phyloP scores from a whole-genome alignment of 2,888 invertebrate genomes.

The Muscina levida region DNA sequence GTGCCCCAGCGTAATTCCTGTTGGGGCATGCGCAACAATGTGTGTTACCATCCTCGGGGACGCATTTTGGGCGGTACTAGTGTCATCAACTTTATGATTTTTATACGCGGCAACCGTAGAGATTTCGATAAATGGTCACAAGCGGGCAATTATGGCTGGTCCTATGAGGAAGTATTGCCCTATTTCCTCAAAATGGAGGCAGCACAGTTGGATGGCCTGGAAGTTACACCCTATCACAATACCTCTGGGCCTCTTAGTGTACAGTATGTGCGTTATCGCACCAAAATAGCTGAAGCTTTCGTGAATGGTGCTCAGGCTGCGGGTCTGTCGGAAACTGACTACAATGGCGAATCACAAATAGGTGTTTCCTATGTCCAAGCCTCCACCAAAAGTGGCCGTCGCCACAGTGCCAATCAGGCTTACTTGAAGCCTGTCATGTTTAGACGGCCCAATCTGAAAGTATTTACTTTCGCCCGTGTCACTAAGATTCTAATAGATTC shows the following conservation, averaged over 20 bases:
- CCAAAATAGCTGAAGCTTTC: constrained; percentile 81
- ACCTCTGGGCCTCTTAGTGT: constrained; percentile 82
- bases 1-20: constrained; percentile 83
- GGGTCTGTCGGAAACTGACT: constrained; percentile 85
- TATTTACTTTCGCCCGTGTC: constrained; percentile 83
- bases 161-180: constrained; percentile 82
- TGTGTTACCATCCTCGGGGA: constrained; percentile 80
- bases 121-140: constrained; percentile 86
- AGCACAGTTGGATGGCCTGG: constrained; percentile 80
- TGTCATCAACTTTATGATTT: constrained; percentile 84
- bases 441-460: constrained; percentile 83
- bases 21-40: constrained; percentile 78
- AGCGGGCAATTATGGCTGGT: constrained; percentile 86
- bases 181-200: constrained; percentile 83
- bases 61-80: constrained; percentile 82
- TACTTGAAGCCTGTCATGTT: constrained; percentile 83
- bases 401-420: constrained; percentile 84
- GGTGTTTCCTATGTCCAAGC: constrained; percentile 85
- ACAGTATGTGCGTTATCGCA: constrained; percentile 82
- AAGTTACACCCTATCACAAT: constrained; percentile 81
- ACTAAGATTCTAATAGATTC: constrained; percentile 84
- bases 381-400: constrained; percentile 81
- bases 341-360: constrained; percentile 83
- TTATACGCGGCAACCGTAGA: constrained; percentile 85
- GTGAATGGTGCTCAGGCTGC: constrained; percentile 83